Conservation (phyloP, 2,797 vertebrate genomes). For the Danio albolineatus region DNA sequence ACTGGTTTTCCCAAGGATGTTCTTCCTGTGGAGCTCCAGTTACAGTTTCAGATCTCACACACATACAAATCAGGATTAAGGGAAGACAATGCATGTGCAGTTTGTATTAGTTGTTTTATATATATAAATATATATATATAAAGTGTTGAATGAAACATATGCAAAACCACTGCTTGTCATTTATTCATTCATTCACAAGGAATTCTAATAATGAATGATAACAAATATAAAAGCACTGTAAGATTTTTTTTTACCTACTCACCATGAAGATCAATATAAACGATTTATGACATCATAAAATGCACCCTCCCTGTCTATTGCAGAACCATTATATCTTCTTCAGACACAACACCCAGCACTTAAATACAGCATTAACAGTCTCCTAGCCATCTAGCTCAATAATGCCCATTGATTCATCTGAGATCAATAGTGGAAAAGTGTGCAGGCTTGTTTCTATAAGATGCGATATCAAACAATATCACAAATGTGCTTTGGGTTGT, state of each 20-base stretch:
- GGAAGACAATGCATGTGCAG: neutral
- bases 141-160: neutral
- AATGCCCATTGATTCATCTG: constrained; percentile 48
- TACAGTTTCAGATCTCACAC: constrained; percentile 6
- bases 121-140: too few species aligned
- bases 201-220: neutral
- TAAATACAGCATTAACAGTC: constrained; percentile 27
- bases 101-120: neutral
- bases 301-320: constrained; percentile 17
- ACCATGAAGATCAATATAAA: constrained; percentile 2
- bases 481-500: neutral
- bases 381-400: constrained; percentile 16
- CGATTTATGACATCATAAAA: constrained; percentile 31
- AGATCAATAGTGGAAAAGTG: constrained; percentile 27
- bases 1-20: constrained; percentile 27
- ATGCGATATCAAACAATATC: neutral
- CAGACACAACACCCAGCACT: constrained; percentile 49
- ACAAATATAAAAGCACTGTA: neutral
- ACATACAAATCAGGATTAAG: neutral
- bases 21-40: constrained; percentile 23
- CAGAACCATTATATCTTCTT: constrained; percentile 38
- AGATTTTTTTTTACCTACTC: neutral
- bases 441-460: neutral
- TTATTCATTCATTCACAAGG: neutral
- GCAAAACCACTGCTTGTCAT: neutral